These are phyloP conservation scores for Typhlomys cinereus DNA, from an alignment of 2,113 vertebrate genomes.

Conservation along the genomic window DNA sequence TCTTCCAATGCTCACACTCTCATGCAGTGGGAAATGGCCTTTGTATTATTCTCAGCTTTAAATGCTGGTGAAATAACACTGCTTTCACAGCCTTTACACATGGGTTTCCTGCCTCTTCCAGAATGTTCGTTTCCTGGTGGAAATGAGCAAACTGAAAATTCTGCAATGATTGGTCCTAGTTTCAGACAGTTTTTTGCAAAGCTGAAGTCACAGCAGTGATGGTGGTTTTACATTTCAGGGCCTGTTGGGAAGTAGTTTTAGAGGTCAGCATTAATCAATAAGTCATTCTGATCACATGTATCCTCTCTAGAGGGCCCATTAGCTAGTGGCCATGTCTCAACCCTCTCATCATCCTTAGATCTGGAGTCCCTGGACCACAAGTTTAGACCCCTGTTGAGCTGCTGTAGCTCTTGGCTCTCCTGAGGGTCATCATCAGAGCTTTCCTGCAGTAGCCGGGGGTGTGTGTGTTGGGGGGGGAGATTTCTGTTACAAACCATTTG, in stretches of 20 bases:
- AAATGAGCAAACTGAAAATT: constrained; percentile 43
- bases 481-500: not conserved
- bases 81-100: constrained; percentile 39
- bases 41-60: not conserved
- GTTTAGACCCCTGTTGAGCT: constrained; percentile 61
- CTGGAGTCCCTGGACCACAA: not conserved
- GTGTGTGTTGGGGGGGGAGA: not conserved
- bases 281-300: constrained; percentile 60
- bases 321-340: constrained; percentile 45
- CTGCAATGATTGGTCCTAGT: constrained; percentile 57
- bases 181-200: constrained; percentile 33
- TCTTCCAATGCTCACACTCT: not conserved
- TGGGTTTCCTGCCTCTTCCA: constrained; percentile 31
- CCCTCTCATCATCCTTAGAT: constrained; percentile 52
- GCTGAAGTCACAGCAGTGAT: constrained; percentile 18
- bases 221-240: constrained; percentile 66
- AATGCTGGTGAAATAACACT: not conserved
- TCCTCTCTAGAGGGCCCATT: constrained; percentile 64
- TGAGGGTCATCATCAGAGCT: constrained; percentile 26
- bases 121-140: constrained; percentile 50
- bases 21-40: not conserved
- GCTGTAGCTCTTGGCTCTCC: not conserved
- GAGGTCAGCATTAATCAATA: constrained; percentile 73
- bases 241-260: constrained; percentile 64
- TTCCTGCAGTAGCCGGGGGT: no score